These are phyloP conservation scores for Lordiphosa stackelbergi DNA, from an alignment of 1,140 invertebrate species.

Conservation along the genomic window DNA sequence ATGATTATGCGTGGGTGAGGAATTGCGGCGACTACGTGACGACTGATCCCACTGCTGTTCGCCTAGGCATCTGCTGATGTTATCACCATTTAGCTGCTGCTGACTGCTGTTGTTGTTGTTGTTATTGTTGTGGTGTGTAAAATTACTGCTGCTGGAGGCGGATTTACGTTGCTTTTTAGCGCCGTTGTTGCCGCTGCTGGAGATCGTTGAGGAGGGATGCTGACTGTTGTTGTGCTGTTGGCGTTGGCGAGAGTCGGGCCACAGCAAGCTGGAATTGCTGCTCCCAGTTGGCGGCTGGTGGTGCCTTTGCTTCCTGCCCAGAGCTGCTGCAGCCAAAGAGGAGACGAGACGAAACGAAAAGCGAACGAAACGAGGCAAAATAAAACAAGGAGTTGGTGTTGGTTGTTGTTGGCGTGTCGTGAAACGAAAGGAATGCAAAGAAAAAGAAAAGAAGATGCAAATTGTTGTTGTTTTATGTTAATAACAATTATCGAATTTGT, in stretches of 20 bases:
- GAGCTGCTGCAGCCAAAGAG: constrained; percentile 35
- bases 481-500: constrained; percentile 74
- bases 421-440: constrained; percentile 45
- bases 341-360: constrained; percentile 37
- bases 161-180: constrained; percentile 54
- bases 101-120: constrained; percentile 45
- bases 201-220: constrained; percentile 56
- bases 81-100: constrained; percentile 31
- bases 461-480: constrained; percentile 77
- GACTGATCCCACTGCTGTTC: constrained; percentile 22
- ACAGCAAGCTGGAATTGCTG: constrained; percentile 30
- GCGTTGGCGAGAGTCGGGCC: constrained; percentile 44
- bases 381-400: constrained; percentile 56
- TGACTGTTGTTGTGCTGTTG: constrained; percentile 26
- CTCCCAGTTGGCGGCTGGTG: constrained; percentile 32
- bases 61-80: constrained; percentile 26
- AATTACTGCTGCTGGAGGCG: constrained; percentile 28
- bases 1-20: constrained; percentile 41
- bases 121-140: constrained; percentile 32
- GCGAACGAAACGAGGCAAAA: constrained; percentile 43
- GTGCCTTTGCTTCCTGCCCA: constrained; percentile 33
- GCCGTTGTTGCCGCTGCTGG: constrained; percentile 46
- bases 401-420: constrained; percentile 23
- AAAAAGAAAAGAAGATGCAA: constrained; percentile 72
- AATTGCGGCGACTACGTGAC: constrained; percentile 48